A percentile compares a stretch with the other conserved stretches of the same genome.
Conservation (phyloP, 2,113 vertebrate genomes). For the Genyomyrus donnyi region DNA sequence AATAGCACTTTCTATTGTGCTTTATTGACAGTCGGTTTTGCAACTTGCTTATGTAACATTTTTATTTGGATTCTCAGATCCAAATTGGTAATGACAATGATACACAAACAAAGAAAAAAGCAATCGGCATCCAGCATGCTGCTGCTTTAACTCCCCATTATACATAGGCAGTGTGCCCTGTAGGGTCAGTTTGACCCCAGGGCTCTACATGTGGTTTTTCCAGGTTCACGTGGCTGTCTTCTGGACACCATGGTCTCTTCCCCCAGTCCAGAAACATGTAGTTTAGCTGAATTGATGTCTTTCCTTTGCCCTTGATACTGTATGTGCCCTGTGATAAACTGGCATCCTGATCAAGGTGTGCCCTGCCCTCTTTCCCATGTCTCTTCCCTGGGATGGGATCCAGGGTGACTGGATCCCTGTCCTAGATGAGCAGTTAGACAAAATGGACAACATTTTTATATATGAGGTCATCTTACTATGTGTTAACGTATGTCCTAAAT, state of each 20-base stretch:
- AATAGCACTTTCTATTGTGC: neutral
- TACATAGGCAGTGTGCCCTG: neutral
- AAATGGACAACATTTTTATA: neutral
- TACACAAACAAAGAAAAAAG: neutral
- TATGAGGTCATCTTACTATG: neutral
- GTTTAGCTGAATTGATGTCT: neutral
- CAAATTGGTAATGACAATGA: neutral
- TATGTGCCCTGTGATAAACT: neutral
- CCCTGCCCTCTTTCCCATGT: neutral
- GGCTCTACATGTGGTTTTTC: neutral
- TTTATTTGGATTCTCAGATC: constrained; percentile 12
- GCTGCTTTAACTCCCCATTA: neutral
- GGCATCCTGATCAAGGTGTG: neutral
- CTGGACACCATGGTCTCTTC: neutral
- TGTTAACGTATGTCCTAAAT: neutral
- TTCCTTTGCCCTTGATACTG: neutral
- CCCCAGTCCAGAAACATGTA: neutral
- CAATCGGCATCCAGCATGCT: neutral
- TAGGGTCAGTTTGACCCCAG: neutral
- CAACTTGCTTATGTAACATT: constrained; percentile 10
- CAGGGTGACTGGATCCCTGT: neutral
- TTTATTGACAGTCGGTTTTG: neutral
- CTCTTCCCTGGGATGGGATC: neutral
- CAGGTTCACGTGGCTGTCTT: neutral
- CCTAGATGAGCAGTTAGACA: neutral